Percentiles rank a stretch among this genome's conserved stretches.
These are phyloP conservation scores for Ophion ellenae DNA, from an alignment of 2,888 invertebrate genomes.

Conservation along the genomic window DNA sequence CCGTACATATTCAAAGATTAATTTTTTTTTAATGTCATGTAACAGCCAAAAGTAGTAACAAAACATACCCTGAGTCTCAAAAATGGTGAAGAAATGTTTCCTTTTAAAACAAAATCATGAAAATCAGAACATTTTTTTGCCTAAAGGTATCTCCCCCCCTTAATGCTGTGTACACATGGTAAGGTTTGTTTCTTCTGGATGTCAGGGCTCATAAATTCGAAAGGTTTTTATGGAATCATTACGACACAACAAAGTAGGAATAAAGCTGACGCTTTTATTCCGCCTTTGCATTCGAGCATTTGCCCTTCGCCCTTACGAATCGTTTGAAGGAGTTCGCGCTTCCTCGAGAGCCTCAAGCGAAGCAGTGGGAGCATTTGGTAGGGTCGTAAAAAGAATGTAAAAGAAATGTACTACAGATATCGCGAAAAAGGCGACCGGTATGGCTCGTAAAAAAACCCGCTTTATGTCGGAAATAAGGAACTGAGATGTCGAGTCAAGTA, in stretches of 20 bases:
- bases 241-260: not conserved
- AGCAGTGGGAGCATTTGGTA: not conserved
- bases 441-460: not conserved
- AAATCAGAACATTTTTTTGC: no score
- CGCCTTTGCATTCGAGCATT: not conserved
- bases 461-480: constrained; percentile 10
- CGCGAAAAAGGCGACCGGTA: not conserved
- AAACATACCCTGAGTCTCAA: no score
- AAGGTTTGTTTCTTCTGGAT: not conserved
- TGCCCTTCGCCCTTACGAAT: not conserved
- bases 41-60: no score
- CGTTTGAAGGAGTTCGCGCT: constrained; percentile 19
- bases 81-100: no score
- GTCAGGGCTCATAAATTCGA: not conserved
- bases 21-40: no score
- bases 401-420: not conserved
- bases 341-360: not conserved
- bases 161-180: not conserved
- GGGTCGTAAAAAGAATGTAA: not conserved
- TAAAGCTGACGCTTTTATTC: constrained; percentile 8
- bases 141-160: not conserved
- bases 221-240: constrained; percentile 5
- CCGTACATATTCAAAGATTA: no score
- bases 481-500: constrained; percentile 1
- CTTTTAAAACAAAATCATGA: no score